Percentiles rank a stretch among this genome's conserved stretches.
Conservation (phyloP, 2,888 invertebrate species). For the Clostera curtula region DNA sequence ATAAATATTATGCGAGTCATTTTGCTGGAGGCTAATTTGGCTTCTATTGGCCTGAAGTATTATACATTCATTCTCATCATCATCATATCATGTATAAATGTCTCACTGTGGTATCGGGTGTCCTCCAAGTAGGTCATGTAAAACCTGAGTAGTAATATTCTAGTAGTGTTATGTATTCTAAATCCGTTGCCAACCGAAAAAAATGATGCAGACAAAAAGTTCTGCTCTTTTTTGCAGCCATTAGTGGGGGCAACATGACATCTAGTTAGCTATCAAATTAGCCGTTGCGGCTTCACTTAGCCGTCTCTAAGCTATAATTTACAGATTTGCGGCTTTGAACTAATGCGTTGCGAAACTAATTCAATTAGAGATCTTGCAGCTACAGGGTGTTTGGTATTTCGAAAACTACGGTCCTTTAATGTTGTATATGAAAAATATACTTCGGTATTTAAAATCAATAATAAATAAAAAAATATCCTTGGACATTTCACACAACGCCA, state of each 20-base stretch:
- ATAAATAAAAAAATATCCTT: too few relatives aligned
- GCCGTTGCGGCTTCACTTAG: conserved; percentile 26
- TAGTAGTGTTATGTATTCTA: too few relatives aligned
- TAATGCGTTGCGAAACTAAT: conserved; percentile 49
- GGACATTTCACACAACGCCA: neutral
- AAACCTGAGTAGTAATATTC: too few relatives aligned
- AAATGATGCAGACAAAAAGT: neutral
- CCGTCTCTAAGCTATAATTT: conserved; percentile 36
- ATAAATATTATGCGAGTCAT: conserved; percentile 25
- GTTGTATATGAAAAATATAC: too few relatives aligned
- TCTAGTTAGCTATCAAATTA: conserved; percentile 31
- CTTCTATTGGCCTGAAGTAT: conserved; percentile 5
- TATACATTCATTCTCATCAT: conserved; percentile 3
- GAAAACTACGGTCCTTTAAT: too few relatives aligned
- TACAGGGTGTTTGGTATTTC: conserved; percentile 4
- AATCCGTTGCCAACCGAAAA: too few relatives aligned
- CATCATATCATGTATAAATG: conserved; percentile 11
- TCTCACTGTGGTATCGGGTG: too few relatives aligned
- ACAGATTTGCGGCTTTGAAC: conserved; percentile 38
- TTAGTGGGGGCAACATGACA: conserved; percentile 13
- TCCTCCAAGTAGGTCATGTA: too few relatives aligned
- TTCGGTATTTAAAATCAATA: too few relatives aligned
- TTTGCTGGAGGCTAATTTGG: neutral
- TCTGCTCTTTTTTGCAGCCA: neutral
- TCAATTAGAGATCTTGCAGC: conserved; percentile 34